These are phyloP conservation scores for Hydroisotoma schaefferi DNA, from an alignment of 2,888 invertebrate genomes.

Conservation along the genomic window DNA sequence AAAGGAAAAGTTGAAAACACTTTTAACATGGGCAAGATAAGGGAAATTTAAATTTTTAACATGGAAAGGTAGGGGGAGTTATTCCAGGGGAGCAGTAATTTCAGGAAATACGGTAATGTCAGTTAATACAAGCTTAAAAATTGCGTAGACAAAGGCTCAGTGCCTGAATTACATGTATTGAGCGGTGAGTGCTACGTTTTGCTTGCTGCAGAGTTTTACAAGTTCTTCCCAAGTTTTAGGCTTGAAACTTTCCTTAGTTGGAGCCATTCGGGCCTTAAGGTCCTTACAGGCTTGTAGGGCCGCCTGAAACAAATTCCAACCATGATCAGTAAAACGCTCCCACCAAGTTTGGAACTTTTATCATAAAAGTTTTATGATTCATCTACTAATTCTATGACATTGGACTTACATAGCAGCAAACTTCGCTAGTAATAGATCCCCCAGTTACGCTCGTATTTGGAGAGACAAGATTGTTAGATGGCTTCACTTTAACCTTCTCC, in stretches of 20 bases:
- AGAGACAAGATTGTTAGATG: constrained; percentile 50
- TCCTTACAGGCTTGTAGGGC: constrained; percentile 51
- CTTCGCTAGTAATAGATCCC: constrained; percentile 51
- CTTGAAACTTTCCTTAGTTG: constrained; percentile 49
- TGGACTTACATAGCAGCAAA: constrained; percentile 49
- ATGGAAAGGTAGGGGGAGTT: too few relatives aligned
- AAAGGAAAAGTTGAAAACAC: too few relatives aligned
- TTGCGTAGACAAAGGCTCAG: too few relatives aligned
- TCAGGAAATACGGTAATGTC: too few relatives aligned
- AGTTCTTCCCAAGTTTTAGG: constrained; percentile 36
- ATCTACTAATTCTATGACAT: too few relatives aligned
- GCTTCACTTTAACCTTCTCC: constrained; percentile 51
- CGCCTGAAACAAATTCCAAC: constrained; percentile 43
- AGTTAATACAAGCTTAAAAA: too few relatives aligned
- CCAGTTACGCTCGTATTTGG: constrained; percentile 51
- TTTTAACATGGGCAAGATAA: too few relatives aligned
- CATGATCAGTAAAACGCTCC: too few relatives aligned
- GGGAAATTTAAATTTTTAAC: too few relatives aligned
- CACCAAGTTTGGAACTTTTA: too few relatives aligned
- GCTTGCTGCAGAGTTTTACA: constrained; percentile 20
- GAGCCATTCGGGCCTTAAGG: constrained; percentile 50
- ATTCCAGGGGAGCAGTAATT: too few relatives aligned
- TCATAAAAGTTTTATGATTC: too few relatives aligned
- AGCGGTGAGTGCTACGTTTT: constrained; percentile 16
- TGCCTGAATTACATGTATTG: constrained; percentile 35